These are phyloP conservation scores for Rhopalosiphum maidis DNA, from an alignment of 1,140 invertebrate genomes.

Conservation along the genomic window DNA sequence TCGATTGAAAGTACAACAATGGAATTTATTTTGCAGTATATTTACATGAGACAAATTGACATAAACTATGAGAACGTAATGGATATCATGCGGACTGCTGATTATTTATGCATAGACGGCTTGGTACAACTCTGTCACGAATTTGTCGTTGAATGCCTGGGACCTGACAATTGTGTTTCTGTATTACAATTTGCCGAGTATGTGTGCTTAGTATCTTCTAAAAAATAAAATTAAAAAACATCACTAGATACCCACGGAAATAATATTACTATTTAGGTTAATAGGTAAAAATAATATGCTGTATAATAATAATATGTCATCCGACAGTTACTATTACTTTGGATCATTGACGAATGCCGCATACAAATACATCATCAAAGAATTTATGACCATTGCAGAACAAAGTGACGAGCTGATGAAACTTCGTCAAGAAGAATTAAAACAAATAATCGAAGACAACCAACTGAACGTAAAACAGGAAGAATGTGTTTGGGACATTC, in stretches of 20 bases:
- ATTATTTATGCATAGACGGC: slow-evolving; percentile 81
- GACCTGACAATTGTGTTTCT: slow-evolving; percentile 79
- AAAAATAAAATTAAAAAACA: not conserved
- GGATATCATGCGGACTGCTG: slow-evolving; percentile 75
- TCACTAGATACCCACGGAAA: not conserved
- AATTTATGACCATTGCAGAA: slow-evolving; percentile 71
- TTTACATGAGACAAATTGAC: slow-evolving; percentile 76
- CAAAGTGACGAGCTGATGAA: slow-evolving; percentile 76
- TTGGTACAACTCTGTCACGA: slow-evolving; percentile 79
- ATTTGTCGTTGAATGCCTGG: slow-evolving; percentile 72
- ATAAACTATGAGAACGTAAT: slow-evolving; percentile 80
- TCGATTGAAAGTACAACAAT: slow-evolving; percentile 78
- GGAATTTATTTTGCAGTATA: slow-evolving; percentile 78
- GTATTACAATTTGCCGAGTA: slow-evolving; percentile 79
- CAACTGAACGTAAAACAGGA: slow-evolving; percentile 72
- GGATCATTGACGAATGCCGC: slow-evolving; percentile 71
- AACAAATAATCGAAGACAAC: slow-evolving; percentile 74
- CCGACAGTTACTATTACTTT: slow-evolving; percentile 71
- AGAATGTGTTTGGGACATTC: slow-evolving; percentile 72
- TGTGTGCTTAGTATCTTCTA: not conserved
- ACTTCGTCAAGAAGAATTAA: slow-evolving; percentile 73
- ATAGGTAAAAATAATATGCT: too few relatives aligned
- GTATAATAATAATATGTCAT: not conserved
- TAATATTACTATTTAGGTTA: too few relatives aligned
- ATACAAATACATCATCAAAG: slow-evolving; percentile 74